Evolutionary conservation across 2,888 invertebrate species (phyloP).

Genomic region (Dendrolimus houi): DNA sequence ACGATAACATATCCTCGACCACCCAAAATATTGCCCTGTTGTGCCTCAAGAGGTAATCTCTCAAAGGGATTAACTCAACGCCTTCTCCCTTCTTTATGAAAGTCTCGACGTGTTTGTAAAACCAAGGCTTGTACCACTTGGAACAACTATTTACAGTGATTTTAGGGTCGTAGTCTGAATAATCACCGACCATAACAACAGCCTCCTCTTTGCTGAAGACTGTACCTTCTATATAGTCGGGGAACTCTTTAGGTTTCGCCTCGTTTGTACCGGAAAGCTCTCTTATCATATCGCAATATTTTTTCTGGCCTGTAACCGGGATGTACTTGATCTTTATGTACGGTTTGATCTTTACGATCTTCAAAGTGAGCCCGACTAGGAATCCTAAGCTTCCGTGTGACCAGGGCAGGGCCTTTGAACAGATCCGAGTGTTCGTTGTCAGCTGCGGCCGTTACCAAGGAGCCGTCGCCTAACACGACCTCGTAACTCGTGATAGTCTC

Average conservation of each 20-base stretch:
- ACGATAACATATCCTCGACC: conserved; percentile 82
- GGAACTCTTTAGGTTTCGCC: conserved; percentile 48
- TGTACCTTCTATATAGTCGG: conserved; percentile 81
- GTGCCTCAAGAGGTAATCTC: conserved; percentile 80
- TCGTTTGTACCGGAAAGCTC: conserved; percentile 76
- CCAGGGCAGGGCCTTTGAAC: conserved; percentile 78
- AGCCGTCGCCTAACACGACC: conserved; percentile 79
- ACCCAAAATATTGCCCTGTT: conserved; percentile 85
- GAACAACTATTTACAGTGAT: conserved; percentile 75
- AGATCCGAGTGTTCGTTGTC: conserved; percentile 77
- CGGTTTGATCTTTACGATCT: conserved; percentile 78
- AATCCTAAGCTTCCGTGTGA: conserved; percentile 81
- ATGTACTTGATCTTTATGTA: conserved; percentile 80
- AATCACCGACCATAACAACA: conserved; percentile 81
- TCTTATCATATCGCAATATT: conserved; percentile 79
- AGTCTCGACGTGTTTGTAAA: conserved; percentile 80
- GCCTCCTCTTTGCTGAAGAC: conserved; percentile 78
- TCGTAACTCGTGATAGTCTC: conserved; percentile 81
- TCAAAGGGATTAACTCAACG: conserved; percentile 78
- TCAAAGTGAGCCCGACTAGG: conserved; percentile 78
- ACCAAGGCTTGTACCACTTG: conserved; percentile 84
- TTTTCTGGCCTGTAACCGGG: conserved; percentile 77
- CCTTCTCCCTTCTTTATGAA: conserved; percentile 71
- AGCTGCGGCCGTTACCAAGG: conserved; percentile 72
- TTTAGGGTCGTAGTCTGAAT: conserved; percentile 73